Percentiles rank a stretch among this genome's conserved stretches.
phyloP scores from a whole-genome alignment of 2,888 invertebrate genomes.

The Apodemia zela region DNA sequence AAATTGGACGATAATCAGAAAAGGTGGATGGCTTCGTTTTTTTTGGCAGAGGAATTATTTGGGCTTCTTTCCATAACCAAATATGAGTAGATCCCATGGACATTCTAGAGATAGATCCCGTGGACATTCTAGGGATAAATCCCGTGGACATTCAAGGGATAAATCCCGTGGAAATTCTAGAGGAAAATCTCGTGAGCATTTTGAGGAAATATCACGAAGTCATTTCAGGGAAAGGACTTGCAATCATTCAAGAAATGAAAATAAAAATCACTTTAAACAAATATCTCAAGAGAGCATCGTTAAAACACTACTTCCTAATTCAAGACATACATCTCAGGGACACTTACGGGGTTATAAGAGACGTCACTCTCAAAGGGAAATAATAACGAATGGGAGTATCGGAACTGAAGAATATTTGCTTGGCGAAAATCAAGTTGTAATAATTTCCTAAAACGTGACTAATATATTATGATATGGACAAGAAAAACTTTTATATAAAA shows the following conservation, averaged over 20 bases:
- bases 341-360: background rate
- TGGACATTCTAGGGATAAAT: slow-evolving; percentile 25
- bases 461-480: too few species aligned
- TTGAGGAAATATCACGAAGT: slow-evolving; percentile 5
- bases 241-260: slow-evolving; percentile 19
- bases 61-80: too few species aligned
- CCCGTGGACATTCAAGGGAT: slow-evolving; percentile 25
- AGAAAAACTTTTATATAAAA: too few species aligned
- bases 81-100: slow-evolving; percentile 20
- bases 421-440: background rate
- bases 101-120: slow-evolving; percentile 32
- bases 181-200: background rate
- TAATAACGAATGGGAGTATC: background rate
- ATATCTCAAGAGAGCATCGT: slow-evolving; percentile 17
- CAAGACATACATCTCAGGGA: slow-evolving; percentile 15
- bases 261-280: slow-evolving; percentile 20
- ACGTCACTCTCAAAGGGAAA: background rate
- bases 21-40: too few species aligned
- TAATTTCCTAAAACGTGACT: slow-evolving; percentile 20
- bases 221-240: slow-evolving; percentile 16
- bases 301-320: background rate
- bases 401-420: background rate
- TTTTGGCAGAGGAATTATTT: too few species aligned
- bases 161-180: slow-evolving; percentile 25
- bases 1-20: too few species aligned